Percentiles rank a stretch among this genome's conserved stretches.
Evolutionary conservation across 2,888 invertebrate genomes (phyloP).

Genomic region (Mimas tiliae): DNA sequence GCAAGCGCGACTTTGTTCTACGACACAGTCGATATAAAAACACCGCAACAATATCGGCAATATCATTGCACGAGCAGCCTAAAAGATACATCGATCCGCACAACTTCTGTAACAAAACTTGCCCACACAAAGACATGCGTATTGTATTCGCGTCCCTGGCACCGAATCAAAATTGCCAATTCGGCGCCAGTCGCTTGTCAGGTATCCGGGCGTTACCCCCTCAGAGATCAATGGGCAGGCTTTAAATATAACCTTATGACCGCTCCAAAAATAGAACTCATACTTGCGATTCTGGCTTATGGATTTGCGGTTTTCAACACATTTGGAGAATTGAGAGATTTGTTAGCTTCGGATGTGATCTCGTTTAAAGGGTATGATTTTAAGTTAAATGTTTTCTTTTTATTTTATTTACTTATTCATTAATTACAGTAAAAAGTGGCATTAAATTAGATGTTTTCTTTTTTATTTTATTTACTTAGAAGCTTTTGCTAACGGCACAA

Average conservation of each 20-base stretch:
- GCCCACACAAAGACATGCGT: conserved; percentile 37
- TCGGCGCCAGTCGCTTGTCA: conserved; percentile 47
- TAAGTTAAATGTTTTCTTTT: too few relatives aligned
- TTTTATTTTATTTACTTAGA: too few relatives aligned
- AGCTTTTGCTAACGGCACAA: too few relatives aligned
- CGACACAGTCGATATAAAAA: too few relatives aligned
- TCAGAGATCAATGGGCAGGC: conserved; percentile 17
- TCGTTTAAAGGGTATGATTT: too few relatives aligned
- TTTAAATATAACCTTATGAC: conserved; percentile 23
- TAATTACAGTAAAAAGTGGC: too few relatives aligned
- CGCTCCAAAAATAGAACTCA: conserved; percentile 16
- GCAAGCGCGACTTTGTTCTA: too few relatives aligned
- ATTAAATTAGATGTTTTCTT: too few relatives aligned
- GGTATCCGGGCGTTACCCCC: conserved; percentile 33
- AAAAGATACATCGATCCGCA: conserved; percentile 28
- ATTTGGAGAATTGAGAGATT: background rate
- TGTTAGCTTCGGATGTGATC: background rate
- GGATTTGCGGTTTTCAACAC: background rate
- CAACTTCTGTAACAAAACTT: conserved; percentile 24
- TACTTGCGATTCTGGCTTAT: background rate
- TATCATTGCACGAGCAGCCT: conserved; percentile 1
- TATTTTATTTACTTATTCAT: too few relatives aligned
- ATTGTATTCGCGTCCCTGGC: conserved; percentile 45
- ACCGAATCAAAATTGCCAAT: conserved; percentile 50
- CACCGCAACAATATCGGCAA: too few relatives aligned